Base-by-base conservation (phyloP, 2,113 vertebrate genomes). In the Sclerurus mexicanus region DNA sequence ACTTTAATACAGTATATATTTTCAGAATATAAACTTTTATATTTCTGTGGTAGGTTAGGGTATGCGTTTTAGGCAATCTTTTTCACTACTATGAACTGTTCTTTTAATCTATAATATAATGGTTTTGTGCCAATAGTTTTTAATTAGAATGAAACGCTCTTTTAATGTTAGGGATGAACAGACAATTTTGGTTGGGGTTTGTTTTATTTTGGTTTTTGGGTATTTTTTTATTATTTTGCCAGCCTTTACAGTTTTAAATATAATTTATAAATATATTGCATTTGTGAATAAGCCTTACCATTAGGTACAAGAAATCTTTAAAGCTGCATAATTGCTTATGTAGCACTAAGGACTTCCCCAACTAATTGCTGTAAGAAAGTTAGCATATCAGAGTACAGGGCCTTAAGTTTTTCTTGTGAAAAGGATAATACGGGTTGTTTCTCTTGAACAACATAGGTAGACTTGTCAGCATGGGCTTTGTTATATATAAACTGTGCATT, bases 21-120 rank as follows among this genome's bases (percentile, higher is more conserved):
- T 98, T 98, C 98, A 98, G 97, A 98, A 97, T 98, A 98, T 98
- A 98, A 98, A 99, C 97, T 98, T 98, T 99, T 99, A 98, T 99
- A 99, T 98, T 98, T 98, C 98, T 97, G 98, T 98, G 98, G 97
- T 99, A 98, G 98, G 98, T 98, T 98, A 98, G 98, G 97, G 96
- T 98, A 98, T 98, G 98, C 95, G 98, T 97, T 98, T 97, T 98
- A 98, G 98, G 98, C 98, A 98, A 98, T 98, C 98, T 98, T 98
- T 98, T 98, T 95, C 97, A 98, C 97, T 92, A 96, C 92, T 97
- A 89, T 96, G 95, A 98, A 96, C 95, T 95, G 97, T 99, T 99
- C 98, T 98, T 99, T 98, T 98, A 98, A 98, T 98, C 98, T 98
- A 98, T 98, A 97, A 90, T 97, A 96, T 96, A 97, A 97, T 98